phyloP scores from a whole-genome alignment of 1,140 invertebrate genomes.

The Apocrypta bakeri region DNA sequence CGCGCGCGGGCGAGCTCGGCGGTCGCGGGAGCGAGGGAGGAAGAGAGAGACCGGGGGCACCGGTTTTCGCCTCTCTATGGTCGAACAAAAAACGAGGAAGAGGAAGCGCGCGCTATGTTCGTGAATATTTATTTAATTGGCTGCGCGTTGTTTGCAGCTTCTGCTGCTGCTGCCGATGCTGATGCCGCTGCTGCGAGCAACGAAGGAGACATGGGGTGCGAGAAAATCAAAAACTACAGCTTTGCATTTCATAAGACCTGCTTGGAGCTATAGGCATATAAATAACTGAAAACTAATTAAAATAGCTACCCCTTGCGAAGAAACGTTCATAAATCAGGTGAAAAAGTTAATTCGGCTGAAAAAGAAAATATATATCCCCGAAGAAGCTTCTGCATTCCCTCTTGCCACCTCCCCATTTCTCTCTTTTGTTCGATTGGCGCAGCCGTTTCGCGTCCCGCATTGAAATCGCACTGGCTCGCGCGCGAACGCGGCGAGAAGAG shows the following conservation, averaged over 20 bases:
- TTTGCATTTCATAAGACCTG: too few species aligned
- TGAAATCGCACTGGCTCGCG: constrained; percentile 17
- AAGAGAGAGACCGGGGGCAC: too few species aligned
- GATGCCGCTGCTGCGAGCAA: too few species aligned
- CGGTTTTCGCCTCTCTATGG: not conserved
- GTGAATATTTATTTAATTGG: constrained; percentile 74
- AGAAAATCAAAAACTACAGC: not conserved
- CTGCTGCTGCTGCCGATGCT: constrained; percentile 62
- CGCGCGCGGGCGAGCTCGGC: not conserved
- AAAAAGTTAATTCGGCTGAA: constrained; percentile 16
- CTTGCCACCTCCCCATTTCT: not conserved
- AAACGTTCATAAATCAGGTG: constrained; percentile 29
- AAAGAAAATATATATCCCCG: constrained; percentile 2
- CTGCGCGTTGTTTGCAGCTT: constrained; percentile 56
- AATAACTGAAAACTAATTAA: constrained; percentile 46
- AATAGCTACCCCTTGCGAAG: not conserved
- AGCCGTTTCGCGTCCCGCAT: constrained; percentile 37
- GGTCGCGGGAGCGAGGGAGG: too few species aligned
- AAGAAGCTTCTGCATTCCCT: constrained; percentile 22
- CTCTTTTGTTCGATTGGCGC: not conserved
- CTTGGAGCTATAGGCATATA: too few species aligned
- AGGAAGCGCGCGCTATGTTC: constrained; percentile 68
- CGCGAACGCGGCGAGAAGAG: constrained; percentile 26
- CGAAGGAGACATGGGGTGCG: too few species aligned
- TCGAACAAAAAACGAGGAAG: not conserved